phyloP scores from a whole-genome alignment of 2,113 vertebrate species.

The Glaucidium brasilianum region DNA sequence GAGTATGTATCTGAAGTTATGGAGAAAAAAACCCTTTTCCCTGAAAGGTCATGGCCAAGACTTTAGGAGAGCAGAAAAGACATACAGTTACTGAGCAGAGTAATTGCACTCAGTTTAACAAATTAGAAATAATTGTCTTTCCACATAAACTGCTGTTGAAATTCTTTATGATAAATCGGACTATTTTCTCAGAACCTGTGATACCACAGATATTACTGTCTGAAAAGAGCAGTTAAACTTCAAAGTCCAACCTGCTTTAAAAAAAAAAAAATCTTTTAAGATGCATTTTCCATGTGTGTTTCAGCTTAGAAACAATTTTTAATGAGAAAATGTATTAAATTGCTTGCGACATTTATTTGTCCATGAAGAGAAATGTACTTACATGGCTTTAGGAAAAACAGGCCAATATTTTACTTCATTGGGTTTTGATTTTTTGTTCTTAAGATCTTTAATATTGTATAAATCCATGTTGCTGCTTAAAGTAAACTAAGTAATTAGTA shows the following conservation, averaged over 20 bases:
- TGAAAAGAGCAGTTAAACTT: neutral
- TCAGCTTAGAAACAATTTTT: neutral
- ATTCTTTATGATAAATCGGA: neutral
- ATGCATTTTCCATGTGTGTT: neutral
- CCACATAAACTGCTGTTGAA: neutral
- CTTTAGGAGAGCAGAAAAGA: neutral
- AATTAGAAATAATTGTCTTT: neutral
- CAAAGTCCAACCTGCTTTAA: neutral
- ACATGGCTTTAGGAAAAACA: neutral
- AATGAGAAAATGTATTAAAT: neutral
- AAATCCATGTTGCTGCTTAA: neutral
- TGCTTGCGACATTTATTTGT: neutral
- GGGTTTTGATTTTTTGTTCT: neutral
- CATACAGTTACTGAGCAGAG: neutral
- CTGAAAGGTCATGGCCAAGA: neutral
- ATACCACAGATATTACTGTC: neutral
- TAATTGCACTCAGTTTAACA: neutral
- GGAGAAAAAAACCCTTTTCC: neutral
- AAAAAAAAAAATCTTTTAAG: neutral
- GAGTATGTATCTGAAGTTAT: neutral
- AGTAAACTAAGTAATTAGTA: neutral
- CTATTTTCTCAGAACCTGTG: neutral
- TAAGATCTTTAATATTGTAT: neutral
- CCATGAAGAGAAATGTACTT: neutral
- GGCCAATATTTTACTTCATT: neutral